Evolutionary conservation across 1,140 invertebrate genomes (phyloP), one percentile per base, ranked within the genome.

Genomic region (Cydia fagiglandana): DNA sequence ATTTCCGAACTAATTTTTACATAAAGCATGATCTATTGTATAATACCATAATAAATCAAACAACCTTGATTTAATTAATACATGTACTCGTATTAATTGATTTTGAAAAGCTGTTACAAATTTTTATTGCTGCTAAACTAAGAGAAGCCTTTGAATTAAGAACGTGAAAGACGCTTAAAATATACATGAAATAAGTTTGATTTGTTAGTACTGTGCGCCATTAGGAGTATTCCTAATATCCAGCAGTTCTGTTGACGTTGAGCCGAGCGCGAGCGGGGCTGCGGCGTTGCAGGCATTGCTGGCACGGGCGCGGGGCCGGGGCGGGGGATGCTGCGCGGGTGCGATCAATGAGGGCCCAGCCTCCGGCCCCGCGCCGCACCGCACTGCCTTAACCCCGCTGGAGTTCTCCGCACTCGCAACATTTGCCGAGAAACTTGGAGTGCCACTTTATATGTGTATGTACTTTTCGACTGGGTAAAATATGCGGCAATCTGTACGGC

Each of bases 311-410:
- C 53, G 64, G 28, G 4, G 73, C 53, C 28, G 56, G 47, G 74
- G 47, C 45, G 45, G 45, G 53, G 74, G 74, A 75, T 61, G 74
- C 74, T 75, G 74, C 74, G 74, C 74, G 74, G 47, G 50, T 74
- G 74, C 74, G 74, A 75, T 75, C 74, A 75, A 75, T 75, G 74
- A 75, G 74, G 53, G 15, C 73, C 50, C 24, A 45, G 38, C 73
- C 73, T 61, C 66, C 30, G 24, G 64, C 64, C 28, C 64, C 64
- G 47, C 47, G 47, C 64, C 64, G 64, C 64, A 9, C 61, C 61
- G 64, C 64, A 30, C 66, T 70, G 66, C 66, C 66, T 70, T 70
- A 70, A 70, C 66, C 66, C 66, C 66, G 66, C 38, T 38, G 30
- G 66, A 70, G 30, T 70, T 70, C 34, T 70, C 66, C 66, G 66